Percentiles rank a stretch among this genome's conserved stretches.
These are phyloP conservation scores for Crotalus viridis DNA, from an alignment of 2,113 vertebrate genomes.

Conservation along the genomic window DNA sequence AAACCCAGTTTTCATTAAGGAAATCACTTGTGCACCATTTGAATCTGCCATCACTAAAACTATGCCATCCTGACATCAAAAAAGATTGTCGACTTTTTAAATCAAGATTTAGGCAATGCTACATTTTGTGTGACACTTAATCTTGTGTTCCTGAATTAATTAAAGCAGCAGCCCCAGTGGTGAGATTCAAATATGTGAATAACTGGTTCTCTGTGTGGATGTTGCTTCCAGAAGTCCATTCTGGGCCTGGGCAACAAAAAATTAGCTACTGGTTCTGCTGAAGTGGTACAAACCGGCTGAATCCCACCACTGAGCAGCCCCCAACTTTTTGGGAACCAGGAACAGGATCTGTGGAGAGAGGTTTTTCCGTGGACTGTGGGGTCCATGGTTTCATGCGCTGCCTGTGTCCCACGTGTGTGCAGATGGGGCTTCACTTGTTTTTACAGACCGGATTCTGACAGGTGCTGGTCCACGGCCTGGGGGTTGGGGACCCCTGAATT, in stretches of 20 bases:
- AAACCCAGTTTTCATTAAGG: background rate
- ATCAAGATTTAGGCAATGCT: background rate
- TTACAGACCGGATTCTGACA: background rate
- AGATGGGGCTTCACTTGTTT: background rate
- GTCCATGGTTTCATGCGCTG: background rate
- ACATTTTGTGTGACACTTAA: background rate
- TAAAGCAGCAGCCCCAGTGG: background rate
- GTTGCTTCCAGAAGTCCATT: no score
- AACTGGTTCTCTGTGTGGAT: no score
- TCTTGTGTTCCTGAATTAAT: background rate
- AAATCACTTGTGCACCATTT: background rate
- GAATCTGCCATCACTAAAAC: background rate
- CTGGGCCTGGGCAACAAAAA: no score
- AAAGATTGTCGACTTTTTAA: background rate
- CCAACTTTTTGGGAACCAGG: background rate
- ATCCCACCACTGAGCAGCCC: no score
- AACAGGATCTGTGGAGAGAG: background rate
- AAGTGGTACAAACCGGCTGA: no score
- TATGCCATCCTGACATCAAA: background rate
- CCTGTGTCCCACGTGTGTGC: accelerated
- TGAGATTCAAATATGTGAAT: no score
- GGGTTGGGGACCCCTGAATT: background rate
- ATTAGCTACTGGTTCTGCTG: no score
- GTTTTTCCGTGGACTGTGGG: background rate
- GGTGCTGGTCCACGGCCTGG: background rate